Evolutionary conservation across 2,888 invertebrate genomes (phyloP), one percentile per base, ranked within the genome.

Genomic region (Capitulum mitella): DNA sequence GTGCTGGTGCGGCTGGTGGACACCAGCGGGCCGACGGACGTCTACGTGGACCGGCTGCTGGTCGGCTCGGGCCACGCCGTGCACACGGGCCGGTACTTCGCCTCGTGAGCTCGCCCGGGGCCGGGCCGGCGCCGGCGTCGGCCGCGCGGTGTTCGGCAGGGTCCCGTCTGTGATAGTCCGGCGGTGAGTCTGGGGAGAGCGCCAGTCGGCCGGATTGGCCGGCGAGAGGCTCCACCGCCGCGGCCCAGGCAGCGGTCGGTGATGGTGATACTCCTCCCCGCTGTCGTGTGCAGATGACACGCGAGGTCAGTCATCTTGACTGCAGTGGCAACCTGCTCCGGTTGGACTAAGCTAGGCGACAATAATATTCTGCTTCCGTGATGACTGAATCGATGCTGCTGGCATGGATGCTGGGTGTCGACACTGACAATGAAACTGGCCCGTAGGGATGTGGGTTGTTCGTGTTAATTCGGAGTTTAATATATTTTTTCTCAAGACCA

Each of bases 1-100:
- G 12, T 75, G 29, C 10, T 46, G n/a, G 75, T 75, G 29, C 75
- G 46, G 29, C 75, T 75, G 46, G 46, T 75, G 43, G 75, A 75
- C 46, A 75, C 75, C 3, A 29, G n/a, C 14, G 46, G 29, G 26
- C 14, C 26, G 14, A 14, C 3, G 29, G 75, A 75, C 16, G 29
- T 75, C 29, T 75, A 29, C 46, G 46, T 75, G 29, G 43, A 75
- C 75, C 43, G 46, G 29, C 29, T 46, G 46, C 43, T 75, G n/a
- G 75, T 46, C 29, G 43, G 1, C 8, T 43, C 43, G 29, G 75
- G 75, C 3, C 40, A 75, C 29, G 75, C 75, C 10, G 37, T 70
- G 37, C 70, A 70, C 70, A 70, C 70, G 19, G 70, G 70, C 19
- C 19, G 37, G 37, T 70, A 70, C 70, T 70, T 37, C 6, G 12